A percentile compares a stretch with the other conserved stretches of the same genome.
phyloP scores from a whole-genome alignment of 2,888 invertebrate species.

The Cheilosia soror region DNA sequence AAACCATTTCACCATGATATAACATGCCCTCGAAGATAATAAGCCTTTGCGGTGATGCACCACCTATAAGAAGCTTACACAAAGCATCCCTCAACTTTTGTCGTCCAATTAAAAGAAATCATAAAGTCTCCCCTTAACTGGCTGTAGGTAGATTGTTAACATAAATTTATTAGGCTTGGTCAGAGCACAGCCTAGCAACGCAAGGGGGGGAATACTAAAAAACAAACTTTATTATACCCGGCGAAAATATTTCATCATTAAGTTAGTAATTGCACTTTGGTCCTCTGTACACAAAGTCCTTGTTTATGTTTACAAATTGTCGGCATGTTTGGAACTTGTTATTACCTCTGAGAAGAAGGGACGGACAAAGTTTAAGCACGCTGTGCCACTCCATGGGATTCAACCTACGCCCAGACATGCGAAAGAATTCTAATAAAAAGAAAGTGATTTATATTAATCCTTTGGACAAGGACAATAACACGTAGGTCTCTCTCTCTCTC shows the following conservation, averaged over 20 bases:
- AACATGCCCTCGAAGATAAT: no score
- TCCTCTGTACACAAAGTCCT: slow-evolving; percentile 23
- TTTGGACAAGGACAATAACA: slow-evolving; percentile 16
- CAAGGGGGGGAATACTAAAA: no score
- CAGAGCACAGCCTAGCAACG: no score
- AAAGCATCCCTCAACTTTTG: no score
- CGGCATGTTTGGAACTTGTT: not conserved
- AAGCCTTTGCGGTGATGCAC: no score
- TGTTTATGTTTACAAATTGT: slow-evolving; percentile 42
- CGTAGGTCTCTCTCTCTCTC: slow-evolving; percentile 18
- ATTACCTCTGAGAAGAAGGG: not conserved
- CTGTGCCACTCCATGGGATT: not conserved
- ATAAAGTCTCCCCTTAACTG: no score
- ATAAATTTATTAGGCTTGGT: no score
- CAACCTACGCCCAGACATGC: not conserved
- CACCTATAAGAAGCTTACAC: no score
- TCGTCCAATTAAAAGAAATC: no score
- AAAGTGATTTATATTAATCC: slow-evolving; percentile 32
- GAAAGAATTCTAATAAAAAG: slow-evolving; percentile 18
- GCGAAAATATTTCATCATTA: slow-evolving; percentile 27
- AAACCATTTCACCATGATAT: no score
- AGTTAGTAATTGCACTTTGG: slow-evolving; percentile 27
- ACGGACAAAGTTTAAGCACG: not conserved
- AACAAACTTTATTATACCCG: no score
- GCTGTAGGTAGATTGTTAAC: no score